phyloP scores from a whole-genome alignment of 2,113 vertebrate species.

The Malurus alboscapulatus region DNA sequence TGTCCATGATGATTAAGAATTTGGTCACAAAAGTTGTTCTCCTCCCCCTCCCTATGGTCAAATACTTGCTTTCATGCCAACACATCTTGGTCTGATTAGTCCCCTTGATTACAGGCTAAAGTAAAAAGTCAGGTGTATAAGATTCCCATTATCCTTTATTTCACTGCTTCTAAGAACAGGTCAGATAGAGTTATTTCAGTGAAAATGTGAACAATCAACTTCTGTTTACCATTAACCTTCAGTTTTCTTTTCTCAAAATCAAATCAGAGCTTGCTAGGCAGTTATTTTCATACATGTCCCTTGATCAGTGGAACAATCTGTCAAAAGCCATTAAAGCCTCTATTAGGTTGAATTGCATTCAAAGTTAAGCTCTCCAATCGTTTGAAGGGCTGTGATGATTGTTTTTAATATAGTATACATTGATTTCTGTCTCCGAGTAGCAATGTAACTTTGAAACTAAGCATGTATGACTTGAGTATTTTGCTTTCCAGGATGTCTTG shows the following conservation, averaged over 20 bases:
- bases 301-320: constrained; percentile 78
- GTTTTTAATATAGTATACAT: constrained; percentile 75
- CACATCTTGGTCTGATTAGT: constrained; percentile 74
- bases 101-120: constrained; percentile 68
- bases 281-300: constrained; percentile 65
- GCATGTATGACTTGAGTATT: constrained; percentile 64
- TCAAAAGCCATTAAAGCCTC: constrained; percentile 74
- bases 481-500: constrained; percentile 27
- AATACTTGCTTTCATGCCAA: constrained; percentile 35
- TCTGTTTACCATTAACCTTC: constrained; percentile 75
- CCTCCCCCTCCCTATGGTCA: not conserved
- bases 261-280: constrained; percentile 74
- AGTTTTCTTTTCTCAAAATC: constrained; percentile 75
- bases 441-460: constrained; percentile 74
- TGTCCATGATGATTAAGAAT: not conserved
- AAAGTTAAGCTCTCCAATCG: constrained; percentile 68
- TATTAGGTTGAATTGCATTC: constrained; percentile 71
- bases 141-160: constrained; percentile 70
- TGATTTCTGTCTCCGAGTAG: constrained; percentile 70
- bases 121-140: constrained; percentile 67
- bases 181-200: constrained; percentile 62
- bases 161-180: constrained; percentile 44
- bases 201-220: constrained; percentile 74
- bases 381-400: constrained; percentile 63
- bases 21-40: constrained; percentile 5